Evolutionary conservation across 2,113 vertebrate species (phyloP).

Genomic region (Melanostigma gelatinosum): DNA sequence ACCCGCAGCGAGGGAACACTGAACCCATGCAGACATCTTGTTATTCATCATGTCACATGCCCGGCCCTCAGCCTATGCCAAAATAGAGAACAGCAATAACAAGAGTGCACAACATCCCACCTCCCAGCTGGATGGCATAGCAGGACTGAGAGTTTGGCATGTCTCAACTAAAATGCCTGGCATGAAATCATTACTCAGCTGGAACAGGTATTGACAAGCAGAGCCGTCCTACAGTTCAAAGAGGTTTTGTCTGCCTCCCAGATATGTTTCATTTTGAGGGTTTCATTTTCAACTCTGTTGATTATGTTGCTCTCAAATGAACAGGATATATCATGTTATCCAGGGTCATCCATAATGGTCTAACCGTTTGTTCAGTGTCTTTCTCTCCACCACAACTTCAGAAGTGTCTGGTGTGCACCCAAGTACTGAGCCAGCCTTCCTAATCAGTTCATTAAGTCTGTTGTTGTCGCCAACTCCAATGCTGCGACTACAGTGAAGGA

Average conservation of each 20-base stretch:
- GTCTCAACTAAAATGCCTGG: constrained; percentile 49
- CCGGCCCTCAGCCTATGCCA: constrained; percentile 24
- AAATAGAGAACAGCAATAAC: constrained; percentile 33
- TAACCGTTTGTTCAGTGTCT: background rate
- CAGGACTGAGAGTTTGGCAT: constrained; percentile 31
- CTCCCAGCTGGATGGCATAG: constrained; percentile 41
- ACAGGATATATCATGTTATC: background rate
- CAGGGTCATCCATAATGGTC: background rate
- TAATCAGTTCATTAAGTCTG: background rate
- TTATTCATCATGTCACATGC: constrained; percentile 46
- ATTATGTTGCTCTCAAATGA: background rate
- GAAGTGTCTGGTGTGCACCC: background rate
- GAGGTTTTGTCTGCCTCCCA: constrained; percentile 4
- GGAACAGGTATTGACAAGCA: constrained; percentile 55
- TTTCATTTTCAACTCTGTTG: constrained; percentile 6
- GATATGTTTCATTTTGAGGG: constrained; percentile 9
- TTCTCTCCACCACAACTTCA: background rate
- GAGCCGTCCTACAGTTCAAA: constrained; percentile 21
- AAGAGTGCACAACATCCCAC: constrained; percentile 39
- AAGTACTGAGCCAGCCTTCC: background rate
- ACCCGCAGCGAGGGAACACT: constrained; percentile 42
- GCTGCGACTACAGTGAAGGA: too few species aligned
- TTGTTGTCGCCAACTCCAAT: too few species aligned
- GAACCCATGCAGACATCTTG: constrained; percentile 52
- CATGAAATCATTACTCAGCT: constrained; percentile 27